These are phyloP conservation scores for Limosa lapponica DNA, from an alignment of 2,797 vertebrate genomes.

Conservation along the genomic window DNA sequence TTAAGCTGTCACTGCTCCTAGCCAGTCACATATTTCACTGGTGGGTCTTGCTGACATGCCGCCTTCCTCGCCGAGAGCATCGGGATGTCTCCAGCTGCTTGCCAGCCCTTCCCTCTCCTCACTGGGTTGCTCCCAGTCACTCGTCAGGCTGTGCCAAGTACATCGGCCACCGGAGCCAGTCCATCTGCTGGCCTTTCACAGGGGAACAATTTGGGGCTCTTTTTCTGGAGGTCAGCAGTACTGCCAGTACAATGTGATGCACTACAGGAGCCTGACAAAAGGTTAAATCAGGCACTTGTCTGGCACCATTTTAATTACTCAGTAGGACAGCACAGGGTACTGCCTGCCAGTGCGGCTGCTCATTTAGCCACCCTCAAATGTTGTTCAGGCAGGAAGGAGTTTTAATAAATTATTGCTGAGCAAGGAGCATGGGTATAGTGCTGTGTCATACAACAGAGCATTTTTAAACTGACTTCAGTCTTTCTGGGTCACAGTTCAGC, in stretches of 20 bases:
- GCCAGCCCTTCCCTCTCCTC: background rate
- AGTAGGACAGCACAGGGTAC: background rate
- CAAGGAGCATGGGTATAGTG: background rate
- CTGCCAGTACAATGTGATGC: background rate
- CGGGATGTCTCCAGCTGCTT: slow-evolving; percentile 17
- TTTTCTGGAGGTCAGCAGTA: slow-evolving; percentile 29
- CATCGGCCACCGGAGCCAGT: background rate
- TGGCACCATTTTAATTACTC: slow-evolving; percentile 22
- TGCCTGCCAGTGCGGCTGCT: background rate
- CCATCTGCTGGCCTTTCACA: slow-evolving; percentile 32
- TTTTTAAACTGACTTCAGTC: slow-evolving; percentile 25
- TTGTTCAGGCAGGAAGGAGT: background rate
- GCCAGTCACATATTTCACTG: slow-evolving; percentile 21
- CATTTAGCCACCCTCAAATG: background rate
- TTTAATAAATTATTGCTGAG: background rate
- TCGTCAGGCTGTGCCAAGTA: slow-evolving; percentile 37
- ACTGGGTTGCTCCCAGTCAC: slow-evolving; percentile 19
- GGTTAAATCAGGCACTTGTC: slow-evolving; percentile 45
- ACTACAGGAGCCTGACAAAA: slow-evolving; percentile 42
- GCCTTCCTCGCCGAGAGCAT: slow-evolving; percentile 11
- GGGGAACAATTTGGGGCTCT: background rate
- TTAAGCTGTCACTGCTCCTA: slow-evolving; percentile 44
- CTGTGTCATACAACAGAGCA: background rate
- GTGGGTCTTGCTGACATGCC: slow-evolving; percentile 23
- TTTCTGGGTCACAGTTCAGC: slow-evolving; percentile 23